Percentiles rank a stretch among this genome's conserved stretches.
These are phyloP conservation scores for Saccopteryx leptura DNA, from an alignment of 2,113 vertebrate species.

Conservation along the genomic window DNA sequence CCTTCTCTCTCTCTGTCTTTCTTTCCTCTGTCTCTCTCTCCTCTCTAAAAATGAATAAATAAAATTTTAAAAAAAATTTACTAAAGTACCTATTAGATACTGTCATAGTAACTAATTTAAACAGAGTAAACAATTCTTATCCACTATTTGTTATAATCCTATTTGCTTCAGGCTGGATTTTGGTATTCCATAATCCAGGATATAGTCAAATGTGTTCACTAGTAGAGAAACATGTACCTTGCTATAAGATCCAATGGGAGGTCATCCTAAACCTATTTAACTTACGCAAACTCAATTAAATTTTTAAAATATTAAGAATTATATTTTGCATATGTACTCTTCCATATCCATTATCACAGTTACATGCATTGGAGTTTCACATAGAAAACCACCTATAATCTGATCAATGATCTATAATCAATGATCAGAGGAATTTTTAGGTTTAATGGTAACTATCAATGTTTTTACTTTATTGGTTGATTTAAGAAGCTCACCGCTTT, in stretches of 20 bases:
- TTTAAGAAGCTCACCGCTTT: conserved; percentile 20
- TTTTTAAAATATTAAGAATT: not conserved
- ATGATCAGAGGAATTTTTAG: conserved; percentile 40
- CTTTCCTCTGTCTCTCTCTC: no score
- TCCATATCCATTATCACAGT: not conserved
- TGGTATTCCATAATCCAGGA: not conserved
- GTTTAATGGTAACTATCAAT: not conserved
- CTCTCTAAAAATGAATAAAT: no score
- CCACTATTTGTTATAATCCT: not conserved
- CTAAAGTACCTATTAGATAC: no score
- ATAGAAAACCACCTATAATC: not conserved
- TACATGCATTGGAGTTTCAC: not conserved
- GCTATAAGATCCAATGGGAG: not conserved
- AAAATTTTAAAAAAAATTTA: no score
- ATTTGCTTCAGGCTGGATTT: not conserved
- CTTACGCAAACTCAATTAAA: not conserved
- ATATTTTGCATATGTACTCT: not conserved
- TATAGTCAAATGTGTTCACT: not conserved
- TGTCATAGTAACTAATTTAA: conserved; percentile 20
- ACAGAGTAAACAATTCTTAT: not conserved
- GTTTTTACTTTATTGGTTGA: conserved; percentile 47
- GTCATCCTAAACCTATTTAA: conserved; percentile 1
- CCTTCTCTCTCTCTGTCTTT: no score
- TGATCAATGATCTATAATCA: not conserved
- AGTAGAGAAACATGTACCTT: not conserved